Evolutionary conservation across 2,113 vertebrate genomes (phyloP).

Genomic region (Solea senegalensis): DNA sequence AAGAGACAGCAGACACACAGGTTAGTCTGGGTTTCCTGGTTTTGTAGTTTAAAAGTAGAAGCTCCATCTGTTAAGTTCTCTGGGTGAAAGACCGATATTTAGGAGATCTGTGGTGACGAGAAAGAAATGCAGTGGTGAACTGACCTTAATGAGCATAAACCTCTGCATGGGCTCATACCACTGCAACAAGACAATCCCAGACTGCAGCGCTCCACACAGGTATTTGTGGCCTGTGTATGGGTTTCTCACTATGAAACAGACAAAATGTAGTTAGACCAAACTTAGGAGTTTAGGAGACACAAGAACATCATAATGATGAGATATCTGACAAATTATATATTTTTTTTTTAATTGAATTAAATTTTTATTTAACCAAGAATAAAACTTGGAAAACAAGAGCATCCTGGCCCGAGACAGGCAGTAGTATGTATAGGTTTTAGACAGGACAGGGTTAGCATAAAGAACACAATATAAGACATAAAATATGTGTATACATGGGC

Average conservation of each 20-base stretch:
- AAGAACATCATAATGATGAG: neutral
- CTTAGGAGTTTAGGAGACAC: too few relatives aligned
- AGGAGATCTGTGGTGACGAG: neutral
- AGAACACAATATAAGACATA: too few relatives aligned
- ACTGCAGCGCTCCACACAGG: slow-evolving; percentile 94
- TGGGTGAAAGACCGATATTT: too few relatives aligned
- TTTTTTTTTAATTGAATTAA: too few relatives aligned
- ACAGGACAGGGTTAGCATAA: too few relatives aligned
- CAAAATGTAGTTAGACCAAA: neutral
- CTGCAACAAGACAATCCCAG: slow-evolving; percentile 96
- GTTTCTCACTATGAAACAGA: slow-evolving; percentile 87
- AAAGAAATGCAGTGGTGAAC: slow-evolving; percentile 6
- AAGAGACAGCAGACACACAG: neutral
- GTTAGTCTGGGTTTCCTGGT: neutral
- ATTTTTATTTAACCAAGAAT: too few relatives aligned
- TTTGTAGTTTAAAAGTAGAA: neutral
- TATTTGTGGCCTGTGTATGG: slow-evolving; percentile 98
- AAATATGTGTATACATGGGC: too few relatives aligned
- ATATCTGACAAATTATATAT: neutral
- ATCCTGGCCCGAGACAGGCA: too few relatives aligned
- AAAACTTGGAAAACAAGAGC: neutral
- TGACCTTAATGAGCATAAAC: slow-evolving; percentile 99
- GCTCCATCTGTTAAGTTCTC: too few relatives aligned
- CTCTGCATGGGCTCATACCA: slow-evolving; percentile 99
- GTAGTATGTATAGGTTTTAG: too few relatives aligned